Evolutionary conservation across 2,888 invertebrate species (phyloP).

Genomic region (Phrixothrix hirtus): DNA sequence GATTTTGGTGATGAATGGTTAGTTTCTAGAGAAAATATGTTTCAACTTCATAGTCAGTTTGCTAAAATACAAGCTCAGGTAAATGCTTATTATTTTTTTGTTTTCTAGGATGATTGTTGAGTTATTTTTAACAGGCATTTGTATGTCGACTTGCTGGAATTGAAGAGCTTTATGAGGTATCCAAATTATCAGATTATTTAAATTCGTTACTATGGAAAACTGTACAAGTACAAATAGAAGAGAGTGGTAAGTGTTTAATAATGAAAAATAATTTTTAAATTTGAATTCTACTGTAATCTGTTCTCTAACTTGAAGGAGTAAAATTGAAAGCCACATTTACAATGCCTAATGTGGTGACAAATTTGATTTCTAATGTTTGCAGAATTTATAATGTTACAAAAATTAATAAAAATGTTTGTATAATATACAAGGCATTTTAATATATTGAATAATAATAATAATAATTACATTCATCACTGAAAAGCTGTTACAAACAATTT

Average conservation of each 20-base stretch:
- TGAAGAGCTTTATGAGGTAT: conserved; percentile 63
- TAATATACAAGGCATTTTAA: too few species aligned
- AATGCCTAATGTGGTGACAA: too few species aligned
- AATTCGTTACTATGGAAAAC: conserved; percentile 58
- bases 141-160: conserved; percentile 70
- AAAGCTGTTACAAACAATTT: too few species aligned
- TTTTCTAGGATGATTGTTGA: too few species aligned
- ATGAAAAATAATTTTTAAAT: neutral
- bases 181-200: conserved; percentile 49
- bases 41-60: conserved; percentile 66
- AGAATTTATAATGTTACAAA: too few species aligned
- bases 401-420: too few species aligned
- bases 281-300: neutral
- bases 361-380: too few species aligned
- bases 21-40: conserved; percentile 61
- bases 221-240: conserved; percentile 54
- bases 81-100: conserved; percentile 28
- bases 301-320: neutral
- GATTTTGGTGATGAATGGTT: conserved; percentile 74
- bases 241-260: conserved; percentile 45
- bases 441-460: too few species aligned
- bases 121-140: conserved; percentile 62
- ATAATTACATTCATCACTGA: too few species aligned
- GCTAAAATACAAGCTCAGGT: conserved; percentile 71
- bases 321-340: too few species aligned